Percentiles rank a stretch among this genome's conserved stretches.
Conservation (phyloP, 2,797 vertebrate species). For the Sylvia borin region DNA sequence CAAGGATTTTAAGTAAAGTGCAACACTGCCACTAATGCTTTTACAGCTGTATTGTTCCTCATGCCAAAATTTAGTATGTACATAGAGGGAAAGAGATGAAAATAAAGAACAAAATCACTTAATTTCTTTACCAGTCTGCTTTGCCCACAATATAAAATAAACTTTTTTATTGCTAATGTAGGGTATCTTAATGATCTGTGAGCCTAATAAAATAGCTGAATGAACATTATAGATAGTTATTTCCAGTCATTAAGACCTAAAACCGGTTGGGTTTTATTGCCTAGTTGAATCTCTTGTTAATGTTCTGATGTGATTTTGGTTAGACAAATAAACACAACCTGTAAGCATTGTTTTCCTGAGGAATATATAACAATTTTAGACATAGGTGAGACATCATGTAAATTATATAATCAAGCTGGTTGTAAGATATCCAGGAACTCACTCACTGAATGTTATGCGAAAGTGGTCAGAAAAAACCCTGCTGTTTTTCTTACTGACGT, state of each 20-base stretch:
- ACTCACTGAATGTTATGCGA: not conserved
- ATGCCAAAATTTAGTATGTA: not conserved
- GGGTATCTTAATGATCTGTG: conserved; percentile 30
- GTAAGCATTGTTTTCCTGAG: not conserved
- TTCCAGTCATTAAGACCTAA: conserved; percentile 37
- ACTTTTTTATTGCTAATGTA: conserved; percentile 29
- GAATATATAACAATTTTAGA: not conserved
- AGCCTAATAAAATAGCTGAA: conserved; percentile 56
- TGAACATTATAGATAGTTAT: conserved; percentile 19
- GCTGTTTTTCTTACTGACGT: not conserved
- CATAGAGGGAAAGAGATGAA: not conserved
- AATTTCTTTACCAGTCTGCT: conserved; percentile 43
- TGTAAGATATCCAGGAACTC: not conserved
- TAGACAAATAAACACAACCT: not conserved
- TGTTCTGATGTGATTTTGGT: not conserved
- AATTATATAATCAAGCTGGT: not conserved
- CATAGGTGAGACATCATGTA: not conserved
- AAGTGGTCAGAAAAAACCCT: not conserved
- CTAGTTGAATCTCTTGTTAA: not conserved
- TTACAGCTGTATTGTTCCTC: not conserved
- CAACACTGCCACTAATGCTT: conserved; percentile 4
- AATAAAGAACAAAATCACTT: conserved; percentile 38
- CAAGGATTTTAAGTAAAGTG: conserved; percentile 12
- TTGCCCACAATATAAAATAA: conserved; percentile 29
- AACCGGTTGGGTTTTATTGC: not conserved